phyloP scores from a whole-genome alignment of 2,113 vertebrate species.

The Cynoglossus semilaevis region DNA sequence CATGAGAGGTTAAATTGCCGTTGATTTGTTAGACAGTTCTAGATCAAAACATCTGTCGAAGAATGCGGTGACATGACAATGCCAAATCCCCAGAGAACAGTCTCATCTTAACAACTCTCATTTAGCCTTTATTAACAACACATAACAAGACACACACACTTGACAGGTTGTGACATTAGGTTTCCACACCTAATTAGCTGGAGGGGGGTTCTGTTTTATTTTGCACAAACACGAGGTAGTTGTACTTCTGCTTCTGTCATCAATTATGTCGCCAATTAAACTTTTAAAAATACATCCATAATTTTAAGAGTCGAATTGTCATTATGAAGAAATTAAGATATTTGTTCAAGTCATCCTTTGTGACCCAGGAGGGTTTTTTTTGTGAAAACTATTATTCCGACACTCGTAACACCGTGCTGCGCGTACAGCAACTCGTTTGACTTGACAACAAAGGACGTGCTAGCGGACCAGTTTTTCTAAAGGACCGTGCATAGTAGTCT shows the following conservation, averaged over 20 bases:
- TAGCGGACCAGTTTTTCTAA: too few species aligned
- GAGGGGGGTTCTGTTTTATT: constrained; percentile 8
- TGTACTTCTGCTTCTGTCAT: constrained; percentile 2
- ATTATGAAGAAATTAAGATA: too few species aligned
- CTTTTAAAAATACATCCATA: too few species aligned
- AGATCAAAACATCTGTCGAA: constrained; percentile 13
- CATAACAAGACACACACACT: constrained; percentile 27
- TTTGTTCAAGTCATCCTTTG: too few species aligned
- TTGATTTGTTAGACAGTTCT: constrained; percentile 5
- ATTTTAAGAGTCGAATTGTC: too few species aligned
- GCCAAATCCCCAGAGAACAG: constrained; percentile 19
- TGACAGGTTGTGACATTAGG: constrained; percentile 32
- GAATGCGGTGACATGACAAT: constrained; percentile 12
- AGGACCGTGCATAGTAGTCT: too few species aligned
- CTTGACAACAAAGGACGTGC: too few species aligned
- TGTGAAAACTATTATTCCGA: too few species aligned
- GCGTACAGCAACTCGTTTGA: too few species aligned
- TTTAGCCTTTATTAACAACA: constrained; percentile 48
- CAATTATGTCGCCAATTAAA: neutral
- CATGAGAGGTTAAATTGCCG: constrained; percentile 19
- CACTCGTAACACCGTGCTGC: too few species aligned
- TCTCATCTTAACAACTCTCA: constrained; percentile 28
- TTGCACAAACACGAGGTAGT: constrained; percentile 7
- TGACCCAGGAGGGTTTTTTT: too few species aligned
- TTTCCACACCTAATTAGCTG: constrained; percentile 49